phyloP scores from a whole-genome alignment of 2,888 invertebrate genomes.

The Cephonodes hylas region DNA sequence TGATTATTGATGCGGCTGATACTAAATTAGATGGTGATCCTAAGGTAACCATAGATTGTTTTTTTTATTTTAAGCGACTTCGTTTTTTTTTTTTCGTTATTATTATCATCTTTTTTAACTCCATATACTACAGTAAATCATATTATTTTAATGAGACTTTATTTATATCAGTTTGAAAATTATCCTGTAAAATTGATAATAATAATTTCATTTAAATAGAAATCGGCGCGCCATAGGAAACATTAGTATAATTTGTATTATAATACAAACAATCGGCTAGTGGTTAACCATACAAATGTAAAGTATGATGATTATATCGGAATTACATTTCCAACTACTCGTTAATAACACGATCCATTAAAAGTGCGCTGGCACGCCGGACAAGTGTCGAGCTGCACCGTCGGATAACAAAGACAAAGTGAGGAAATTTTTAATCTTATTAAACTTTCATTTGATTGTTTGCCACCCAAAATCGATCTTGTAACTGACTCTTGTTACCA shows the following conservation, averaged over 20 bases:
- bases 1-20: neutral
- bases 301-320: neutral
- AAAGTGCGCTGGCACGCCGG: constrained; percentile 28
- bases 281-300: neutral
- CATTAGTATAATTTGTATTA: neutral
- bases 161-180: too few relatives aligned
- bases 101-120: too few relatives aligned
- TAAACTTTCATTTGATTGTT: constrained; percentile 42
- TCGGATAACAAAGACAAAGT: constrained; percentile 45
- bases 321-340: neutral
- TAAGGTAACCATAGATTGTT: too few relatives aligned
- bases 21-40: neutral
- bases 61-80: too few relatives aligned
- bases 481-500: constrained; percentile 20
- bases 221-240: too few relatives aligned
- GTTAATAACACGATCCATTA: constrained; percentile 19
- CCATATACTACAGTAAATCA: too few relatives aligned
- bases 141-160: too few relatives aligned
- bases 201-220: too few relatives aligned
- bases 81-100: too few relatives aligned
- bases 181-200: too few relatives aligned
- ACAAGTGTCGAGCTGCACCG: constrained; percentile 12
- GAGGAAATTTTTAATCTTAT: constrained; percentile 44
- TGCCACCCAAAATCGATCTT: constrained; percentile 30
- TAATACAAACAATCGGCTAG: neutral